Evolutionary conservation across 2,888 invertebrate species (phyloP), one percentile per base, ranked within the genome.

Genomic region (Heliconius ismenius): DNA sequence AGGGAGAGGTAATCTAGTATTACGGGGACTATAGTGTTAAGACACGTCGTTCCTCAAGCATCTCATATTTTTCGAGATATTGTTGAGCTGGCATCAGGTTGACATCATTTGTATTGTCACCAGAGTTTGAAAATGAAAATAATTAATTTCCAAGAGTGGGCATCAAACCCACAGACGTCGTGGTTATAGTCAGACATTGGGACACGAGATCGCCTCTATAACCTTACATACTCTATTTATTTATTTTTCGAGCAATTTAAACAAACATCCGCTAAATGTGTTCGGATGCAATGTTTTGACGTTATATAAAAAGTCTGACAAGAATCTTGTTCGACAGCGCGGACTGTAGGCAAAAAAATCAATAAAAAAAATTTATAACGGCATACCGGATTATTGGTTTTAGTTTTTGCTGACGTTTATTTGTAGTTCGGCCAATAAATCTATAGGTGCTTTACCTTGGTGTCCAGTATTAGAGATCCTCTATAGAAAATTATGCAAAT

Each of bases 301-400:
- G 39, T 70, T n/a, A 58, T 73, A 73, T 76, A 76, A 76, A 73
- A 76, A 76, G 73, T 72, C 43, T 73, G 73, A 76, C 73, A 73
- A 60, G 60, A 67, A 73, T 65, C 73, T 67, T 24, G 36, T 54
- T 58, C 36, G 24, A 32, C 39, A 60, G 43, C 39, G 39, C 21
- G 76, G 74, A 76, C 76, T 24, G 76, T 18, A 18, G 39, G 73
- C 32, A 76, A 73, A 76, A 62, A 74, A 49, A 67, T 24, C 32
- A 3, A 49, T 32, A 26, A 43, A 36, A 43, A 43, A 28, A 32
- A 60, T 4, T 60, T 18, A 32, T 68, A 76, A 73, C 73, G 64
- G 67, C 43, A 73, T 62, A 68, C n/a, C n/a, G 67, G 75, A 68
- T 62, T 75, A 68, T 68, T 62, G 60, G 24, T 68, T 68, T 75